These are phyloP conservation scores for Orycteropus afer DNA, from an alignment of 2,113 vertebrate species.

Conservation along the genomic window DNA sequence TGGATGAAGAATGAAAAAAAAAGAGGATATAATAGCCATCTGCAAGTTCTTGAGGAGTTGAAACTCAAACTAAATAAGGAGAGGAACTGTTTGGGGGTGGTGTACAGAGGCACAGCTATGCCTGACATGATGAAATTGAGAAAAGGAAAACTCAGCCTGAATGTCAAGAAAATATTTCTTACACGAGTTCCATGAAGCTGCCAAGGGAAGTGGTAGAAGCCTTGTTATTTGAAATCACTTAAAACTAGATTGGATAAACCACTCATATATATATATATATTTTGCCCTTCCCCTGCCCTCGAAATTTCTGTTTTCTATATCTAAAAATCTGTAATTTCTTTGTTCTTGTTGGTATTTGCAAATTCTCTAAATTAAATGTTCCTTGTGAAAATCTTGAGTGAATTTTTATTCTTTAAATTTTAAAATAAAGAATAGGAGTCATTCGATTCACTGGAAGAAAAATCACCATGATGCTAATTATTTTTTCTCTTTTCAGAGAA, in stretches of 20 bases:
- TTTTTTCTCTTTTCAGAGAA: not conserved
- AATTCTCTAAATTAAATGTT: constrained; percentile 33
- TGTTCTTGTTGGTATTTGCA: not conserved
- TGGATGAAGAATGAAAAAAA: constrained; percentile 63
- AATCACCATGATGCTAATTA: not conserved
- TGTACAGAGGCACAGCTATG: constrained; percentile 43
- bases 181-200: constrained; percentile 61
- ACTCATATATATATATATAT: constrained; percentile 42
- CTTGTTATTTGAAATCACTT: constrained; percentile 72
- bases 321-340: constrained; percentile 48
- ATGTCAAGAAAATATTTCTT: constrained; percentile 77
- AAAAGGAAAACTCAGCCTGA: constrained; percentile 73
- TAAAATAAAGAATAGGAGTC: constrained; percentile 27
- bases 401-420: constrained; percentile 42
- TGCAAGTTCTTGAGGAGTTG: constrained; percentile 56
- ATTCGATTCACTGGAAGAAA: not conserved
- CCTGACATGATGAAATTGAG: constrained; percentile 67
- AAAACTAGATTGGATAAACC: constrained; percentile 56
- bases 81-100: constrained; percentile 53
- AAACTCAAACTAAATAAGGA: constrained; percentile 66
- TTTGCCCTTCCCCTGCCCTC: not conserved
- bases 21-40: constrained; percentile 44
- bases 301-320: not conserved
- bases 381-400: not conserved
- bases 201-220: constrained; percentile 59